Base-by-base conservation (phyloP, 2,888 invertebrate species). In the Hemicrepidius hirtus region DNA sequence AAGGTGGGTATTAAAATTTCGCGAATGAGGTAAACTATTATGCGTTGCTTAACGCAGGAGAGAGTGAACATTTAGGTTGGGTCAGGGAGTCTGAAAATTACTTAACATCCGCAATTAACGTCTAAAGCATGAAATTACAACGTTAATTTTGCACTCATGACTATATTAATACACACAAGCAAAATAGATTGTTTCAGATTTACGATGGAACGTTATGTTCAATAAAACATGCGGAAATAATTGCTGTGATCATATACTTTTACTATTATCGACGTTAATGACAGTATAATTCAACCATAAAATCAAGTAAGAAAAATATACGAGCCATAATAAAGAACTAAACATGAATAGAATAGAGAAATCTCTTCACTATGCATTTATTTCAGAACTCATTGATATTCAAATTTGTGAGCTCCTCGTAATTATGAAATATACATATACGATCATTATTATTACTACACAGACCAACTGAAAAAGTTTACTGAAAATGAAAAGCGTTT, bases 21-120 rank as follows among this genome's bases (percentile, higher is more conserved):
- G 46, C n/a, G 46, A 46, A 18, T 18, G 16, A 46, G 46, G 46
- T 46, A 18, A 46, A 18, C 40, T 18, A 16, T 46, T 46, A 16
- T 18, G 46, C 13, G 46, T 46, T 46, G 3, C 46, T 46, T 9
- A 9, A 46, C 1, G 6, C 13, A 24, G 13, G 40, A 10, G 50
- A 21, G 50, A 13, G 24, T 28, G 13, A 53, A 59, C 40, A 59
- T 37, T 59, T 20, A 37, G 18, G 32, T 37, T 18, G 21, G 59
- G 59, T 59, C 59, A 59, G 24, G 62, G 44, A 44, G 24, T 41
- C 62, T 44, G 35, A 41, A 62, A 28, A 62, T 62, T 44, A 13
- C 62, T 44, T 62, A 44, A 44, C 44, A 44, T 62, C 62, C 62
- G 62, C 62, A 44, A 62, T 62, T 62, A 62, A 44, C 44, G 62